Percentiles rank a stretch among this genome's conserved stretches.
Evolutionary conservation across 2,797 vertebrate species (phyloP).

Genomic region (Leptoclinus maculatus): DNA sequence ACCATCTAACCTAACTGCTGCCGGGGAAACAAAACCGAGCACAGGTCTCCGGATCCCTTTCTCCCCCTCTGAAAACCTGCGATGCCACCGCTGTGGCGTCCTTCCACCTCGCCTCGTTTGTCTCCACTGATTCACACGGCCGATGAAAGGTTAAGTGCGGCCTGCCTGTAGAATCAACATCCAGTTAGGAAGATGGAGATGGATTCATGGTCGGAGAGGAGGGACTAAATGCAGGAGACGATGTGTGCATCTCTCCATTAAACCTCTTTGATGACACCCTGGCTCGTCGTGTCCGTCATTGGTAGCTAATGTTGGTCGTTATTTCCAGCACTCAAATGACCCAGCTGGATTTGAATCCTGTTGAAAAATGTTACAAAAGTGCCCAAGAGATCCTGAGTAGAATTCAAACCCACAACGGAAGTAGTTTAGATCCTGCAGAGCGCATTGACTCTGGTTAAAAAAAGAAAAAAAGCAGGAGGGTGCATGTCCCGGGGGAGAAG

Average conservation of each 20-base stretch:
- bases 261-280: not conserved
- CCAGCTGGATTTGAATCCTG: not conserved
- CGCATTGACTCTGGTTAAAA: conserved; percentile 17
- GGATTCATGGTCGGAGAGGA: conserved; percentile 18
- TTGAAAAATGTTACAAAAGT: not conserved
- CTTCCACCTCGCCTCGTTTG: conserved; percentile 11
- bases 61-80: conserved; percentile 1
- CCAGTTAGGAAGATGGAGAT: conserved; percentile 37
- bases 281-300: not conserved
- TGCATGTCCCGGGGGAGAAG: conserved; percentile 40
- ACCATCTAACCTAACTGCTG: not conserved
- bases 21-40: conserved; percentile 33
- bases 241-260: not conserved
- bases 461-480: not conserved
- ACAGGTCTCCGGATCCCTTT: no score
- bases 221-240: not conserved
- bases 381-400: not conserved
- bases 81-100: conserved; percentile 42
- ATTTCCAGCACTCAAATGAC: not conserved
- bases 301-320: not conserved
- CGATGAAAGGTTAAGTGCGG: conserved; percentile 63
- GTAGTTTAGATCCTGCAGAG: conserved; percentile 18
- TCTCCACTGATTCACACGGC: conserved; percentile 32
- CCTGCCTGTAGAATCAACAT: conserved; percentile 53
- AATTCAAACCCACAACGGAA: conserved; percentile 10